Base-by-base conservation (phyloP, 2,888 invertebrate species). In the Drosophila suboccidentalis region DNA sequence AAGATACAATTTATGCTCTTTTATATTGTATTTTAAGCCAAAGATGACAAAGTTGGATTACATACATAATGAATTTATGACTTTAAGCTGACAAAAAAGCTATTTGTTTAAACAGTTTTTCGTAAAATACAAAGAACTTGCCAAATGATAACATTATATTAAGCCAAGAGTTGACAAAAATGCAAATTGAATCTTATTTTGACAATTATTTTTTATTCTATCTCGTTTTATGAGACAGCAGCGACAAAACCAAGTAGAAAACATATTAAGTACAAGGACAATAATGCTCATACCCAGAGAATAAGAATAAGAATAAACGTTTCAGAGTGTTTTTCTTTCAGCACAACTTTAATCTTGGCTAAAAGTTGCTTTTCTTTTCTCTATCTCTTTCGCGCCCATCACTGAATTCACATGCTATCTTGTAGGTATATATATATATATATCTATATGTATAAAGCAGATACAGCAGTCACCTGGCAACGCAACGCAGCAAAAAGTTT, bases 401-500 rank as follows among this genome's bases (percentile, higher is more conserved):
- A 49, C 15, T 22, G 5, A 11, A 43, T 19, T 19, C 39, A 53
- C 49, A 47, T 43, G 41, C 60, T 53, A 61, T 61, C 57, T 62
- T 32, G 15, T 9, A 39, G 10, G 44, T 17, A 69, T 43, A 49
- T 39, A 46, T 44, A 11, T 41, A 26, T 51, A 38, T 39, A 15
- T 13, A 11, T 59, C 19, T 38, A n/a, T 66, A 47, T 51, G 8
- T 54, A 8, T 32, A 22, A 19, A 22, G 41, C 63, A 55, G 50
- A 13, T 46, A 32, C 34, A 41, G 47, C 59, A 71, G 76, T 76
- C 61, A 72, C 76, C 76, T 76, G 72, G 64, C 68, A 76, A 50
- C 63, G 67, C 64, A 46, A 61, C 80, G 61, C 73, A 54, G 71
- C 70, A 54, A 66, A 82, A 87, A 84, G 55, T 87, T 84, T 84